Evolutionary conservation across 2,888 invertebrate genomes (phyloP).

Genomic region (Antheraea yamamai): DNA sequence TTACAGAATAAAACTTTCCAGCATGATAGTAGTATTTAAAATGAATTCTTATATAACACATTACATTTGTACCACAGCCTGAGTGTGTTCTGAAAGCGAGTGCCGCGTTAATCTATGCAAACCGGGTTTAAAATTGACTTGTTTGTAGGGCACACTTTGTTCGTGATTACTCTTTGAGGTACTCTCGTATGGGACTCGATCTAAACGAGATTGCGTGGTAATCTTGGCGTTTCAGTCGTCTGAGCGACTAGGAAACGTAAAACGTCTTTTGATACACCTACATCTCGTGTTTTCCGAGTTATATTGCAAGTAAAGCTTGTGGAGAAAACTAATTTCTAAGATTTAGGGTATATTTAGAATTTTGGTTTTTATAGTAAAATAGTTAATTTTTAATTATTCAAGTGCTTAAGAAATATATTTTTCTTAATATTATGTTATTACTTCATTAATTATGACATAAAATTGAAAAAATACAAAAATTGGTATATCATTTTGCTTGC

Average conservation of each 20-base stretch:
- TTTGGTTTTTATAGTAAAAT: neutral
- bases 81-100: constrained; percentile 61
- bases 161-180: constrained; percentile 50
- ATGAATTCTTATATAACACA: neutral
- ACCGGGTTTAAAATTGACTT: constrained; percentile 73
- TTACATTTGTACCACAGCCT: constrained; percentile 38
- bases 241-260: constrained; percentile 13
- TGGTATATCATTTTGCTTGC: too few species aligned
- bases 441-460: too few species aligned
- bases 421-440: neutral
- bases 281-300: neutral
- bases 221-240: constrained; percentile 24
- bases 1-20: too few species aligned
- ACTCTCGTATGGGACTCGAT: constrained; percentile 48
- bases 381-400: neutral
- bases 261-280: constrained; percentile 8
- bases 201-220: constrained; percentile 40
- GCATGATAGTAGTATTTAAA: neutral
- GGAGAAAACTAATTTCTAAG: neutral
- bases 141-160: constrained; percentile 64
- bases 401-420: neutral
- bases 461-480: too few species aligned
- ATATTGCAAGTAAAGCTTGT: neutral
- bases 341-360: neutral
- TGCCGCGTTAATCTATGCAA: constrained; percentile 72